Base-by-base conservation (phyloP, 2,113 vertebrate genomes). In the Bolborhynchus lineola region DNA sequence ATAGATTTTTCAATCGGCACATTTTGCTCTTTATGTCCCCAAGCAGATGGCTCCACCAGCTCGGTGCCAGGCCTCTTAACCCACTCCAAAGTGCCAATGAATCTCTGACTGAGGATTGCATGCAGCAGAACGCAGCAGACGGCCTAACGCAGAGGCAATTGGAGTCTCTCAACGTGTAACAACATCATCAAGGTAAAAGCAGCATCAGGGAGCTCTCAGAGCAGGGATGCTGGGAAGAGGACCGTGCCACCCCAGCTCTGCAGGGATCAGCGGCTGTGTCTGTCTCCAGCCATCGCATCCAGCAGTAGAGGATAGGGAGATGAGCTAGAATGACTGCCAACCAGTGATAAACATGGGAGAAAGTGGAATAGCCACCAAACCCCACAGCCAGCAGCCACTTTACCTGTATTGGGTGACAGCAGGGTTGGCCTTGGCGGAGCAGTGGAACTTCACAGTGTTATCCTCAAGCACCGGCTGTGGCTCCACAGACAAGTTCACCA, bases 361-460 rank as follows among this genome's bases (percentile, higher is more conserved):
- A 37, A 75, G n/a, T 0, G 23, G 60, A 81, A n/a, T 0, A 46
- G 29, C 41, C 69, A 17, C 17, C 35, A 52, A 55, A 15, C 63
- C 29, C 3, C 2, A 2, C 46, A 59, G 42, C 9, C 28, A 16
- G 67, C 8, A 3, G 59, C 18, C 5, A 1, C 84, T 98, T 99
- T 96, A 99, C 99, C 99, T 99, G 98, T 99, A 99, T 90, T 98
- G 98, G 29, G 98, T 99, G 93, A 99, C 99, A 0, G 99, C 99
- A 4, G 99, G 99, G 96, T 99, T 99, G 97, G 99, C 99, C 97
- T 99, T 99, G 79, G 99, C 99, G 0, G 99, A 99, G 97, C 99
- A 99, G 97, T 99, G 98, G 96, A 99, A 99, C 57, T 98, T 99
- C 91, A 99, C 99, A 2, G 98, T 97, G 87, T 99, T 99, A 59